Base-by-base conservation (phyloP, 1,140 invertebrate species). In the Drosophila neocordata region DNA sequence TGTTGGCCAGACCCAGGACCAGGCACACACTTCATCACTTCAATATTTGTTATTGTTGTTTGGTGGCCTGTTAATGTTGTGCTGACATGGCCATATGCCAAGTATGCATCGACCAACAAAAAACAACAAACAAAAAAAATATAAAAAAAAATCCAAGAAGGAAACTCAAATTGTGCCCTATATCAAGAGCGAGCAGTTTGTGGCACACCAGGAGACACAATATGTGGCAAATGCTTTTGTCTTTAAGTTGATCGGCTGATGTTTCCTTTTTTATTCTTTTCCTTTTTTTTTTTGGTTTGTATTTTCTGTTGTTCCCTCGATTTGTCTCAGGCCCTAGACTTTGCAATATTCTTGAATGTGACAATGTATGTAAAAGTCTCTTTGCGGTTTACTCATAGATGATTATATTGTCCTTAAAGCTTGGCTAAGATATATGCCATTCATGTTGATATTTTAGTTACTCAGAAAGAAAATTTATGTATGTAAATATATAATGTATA, bases 21-120 rank as follows among this genome's bases (percentile, higher is more conserved):
- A 15, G 59, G 41, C 59, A 48, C 60, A 75, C 64, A 84, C 76
- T 85, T 87, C 79, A 77, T 79, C 82, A 87, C 82, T 81, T 87
- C 82, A 76, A 79, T 74, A 76, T 78, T 77, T 70, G 76, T 77
- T 80, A 85, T 84, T 85, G 77, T 77, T 80, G 80, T 55, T 52
- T 4, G 48, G 31, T 68, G 48, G 55, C 55, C 65, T 65, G 64
- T 75, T 85, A 87, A 85, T 85, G 67, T 74, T 87, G 58, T 81
- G 74, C 74, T 85, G 80, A 84, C 80, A 77, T 20, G 44, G 59
- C 27, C 68, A 57, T 27, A 74, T 59, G 53, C 57, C 24, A 48
- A 24, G 31, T 59, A 74, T 60, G 66, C 66, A 67, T 73, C 37
- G 66, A 68, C 41, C 41, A 48, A 48, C 8, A 20, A 48, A 48